These are phyloP conservation scores for Nyctereutes procyonoides DNA, from an alignment of 2,113 vertebrate species.

Conservation along the genomic window DNA sequence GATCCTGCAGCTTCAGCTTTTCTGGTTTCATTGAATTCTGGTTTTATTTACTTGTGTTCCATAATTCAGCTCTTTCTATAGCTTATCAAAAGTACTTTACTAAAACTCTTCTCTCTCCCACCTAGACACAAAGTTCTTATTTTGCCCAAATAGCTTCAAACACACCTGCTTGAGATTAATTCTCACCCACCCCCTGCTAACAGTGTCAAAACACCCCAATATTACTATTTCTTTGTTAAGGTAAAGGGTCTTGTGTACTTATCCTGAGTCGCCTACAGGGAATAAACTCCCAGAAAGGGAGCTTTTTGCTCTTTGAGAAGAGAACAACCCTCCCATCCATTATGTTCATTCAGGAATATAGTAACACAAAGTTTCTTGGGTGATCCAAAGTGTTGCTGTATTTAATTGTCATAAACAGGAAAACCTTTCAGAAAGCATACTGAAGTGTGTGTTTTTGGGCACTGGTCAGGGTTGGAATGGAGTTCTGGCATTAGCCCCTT, in stretches of 20 bases:
- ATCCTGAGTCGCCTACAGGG: no score
- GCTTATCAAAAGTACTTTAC: not conserved
- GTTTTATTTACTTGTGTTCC: not conserved
- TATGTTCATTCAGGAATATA: not conserved
- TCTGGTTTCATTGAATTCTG: not conserved
- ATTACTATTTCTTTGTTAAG: not conserved
- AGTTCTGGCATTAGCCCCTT: no score
- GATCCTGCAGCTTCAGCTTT: not conserved
- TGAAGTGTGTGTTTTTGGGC: no score
- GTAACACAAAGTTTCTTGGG: not conserved
- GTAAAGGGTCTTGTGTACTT: not conserved
- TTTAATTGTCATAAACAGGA: accelerated
- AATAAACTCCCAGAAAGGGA: not conserved
- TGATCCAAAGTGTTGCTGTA: not conserved
- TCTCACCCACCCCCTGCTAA: accelerated
- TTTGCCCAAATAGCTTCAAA: not conserved
- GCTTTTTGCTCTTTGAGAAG: not conserved
- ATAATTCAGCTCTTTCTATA: not conserved
- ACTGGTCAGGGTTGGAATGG: not conserved
- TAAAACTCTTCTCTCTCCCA: not conserved
- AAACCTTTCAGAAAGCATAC: not conserved
- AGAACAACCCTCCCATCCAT: not conserved
- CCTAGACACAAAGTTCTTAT: not conserved
- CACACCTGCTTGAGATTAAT: not conserved
- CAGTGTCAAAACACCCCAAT: not conserved